Base-by-base conservation (phyloP, 2,797 vertebrate genomes). In the Rhinogobio ventralis region DNA sequence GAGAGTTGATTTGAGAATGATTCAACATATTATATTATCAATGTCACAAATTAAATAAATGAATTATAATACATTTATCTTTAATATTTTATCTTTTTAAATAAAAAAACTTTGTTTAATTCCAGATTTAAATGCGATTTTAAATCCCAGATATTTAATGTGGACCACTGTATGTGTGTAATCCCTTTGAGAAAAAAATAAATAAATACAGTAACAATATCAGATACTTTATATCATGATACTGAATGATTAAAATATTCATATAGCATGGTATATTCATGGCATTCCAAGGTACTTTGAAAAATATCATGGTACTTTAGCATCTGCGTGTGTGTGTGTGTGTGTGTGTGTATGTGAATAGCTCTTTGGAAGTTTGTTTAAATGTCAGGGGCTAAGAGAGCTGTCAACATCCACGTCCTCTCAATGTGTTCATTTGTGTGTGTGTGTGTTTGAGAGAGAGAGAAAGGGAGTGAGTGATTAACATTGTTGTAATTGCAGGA, bases 401-500 rank as follows among this genome's bases (percentile, higher is more conserved):
- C 74, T 77, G 78, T 85, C 49, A 75, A 82, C 82, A 82, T 86
- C 49, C 71, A 69, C 28, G 49, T 75, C 64, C 60, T 64, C 25
- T 42, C 33, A 66, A 60, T 72, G 17, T 55, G 13, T 76, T 42
- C 7, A 55, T 9, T 7, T 67, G 66, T 19, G 60, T 64, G 39
- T 55, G 28, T 74, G 76, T 36, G 45, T 23, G n/a, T 15, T 3
- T 28, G 20, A 28, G 55, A 49, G 13, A 49, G 46, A 49, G 14
- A 49, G 4, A 49, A 5, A 51, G 49, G 2, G 15, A 51, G 49
- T 5, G 10, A 60, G 73, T 67, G 78, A 83, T 87, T 62, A 83
- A 85, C 75, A 85, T 15, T 60, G 75, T 75, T 79, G 83, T 89
- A 87, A 86, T 85, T 87, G 87, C 51, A 36, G 86, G 87, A 89